Evolutionary conservation across 2,888 invertebrate genomes (phyloP), one percentile per base, ranked within the genome.

Genomic region (Limnephilus marmoratus): DNA sequence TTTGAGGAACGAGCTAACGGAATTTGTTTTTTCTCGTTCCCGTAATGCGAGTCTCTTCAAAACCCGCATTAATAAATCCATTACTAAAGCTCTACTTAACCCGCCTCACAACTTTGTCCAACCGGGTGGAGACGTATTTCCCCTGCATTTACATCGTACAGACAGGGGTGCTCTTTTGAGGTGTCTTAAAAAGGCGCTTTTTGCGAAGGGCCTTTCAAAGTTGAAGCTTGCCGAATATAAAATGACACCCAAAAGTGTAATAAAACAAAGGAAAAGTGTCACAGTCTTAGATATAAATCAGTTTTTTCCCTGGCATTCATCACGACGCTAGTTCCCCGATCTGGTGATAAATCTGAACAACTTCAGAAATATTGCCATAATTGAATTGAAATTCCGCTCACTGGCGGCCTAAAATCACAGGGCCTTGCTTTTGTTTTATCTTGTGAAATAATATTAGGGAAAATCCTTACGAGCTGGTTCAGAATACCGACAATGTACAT

Each of bases 291-390:
- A 88, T 90, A 92, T 92, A 92, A 92, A 92, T 92, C 90, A 91
- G 85, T 41, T 91, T 92, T 92, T 91, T 85, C 68, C 49, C 34
- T 24, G 31, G 29, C 91, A 91, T 91, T 91, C 91, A 90, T 91
- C 91, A 91, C 45, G 15, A 68, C 24, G 29, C 18, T n/a, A 24
- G 24, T 29, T 89, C 29, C 81, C 81, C 13, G 29, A 37, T 45
- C 29, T 45, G 88, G 90, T 86, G 81, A 93, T 92, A 93, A 93
- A 92, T 93, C 92, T 80, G 80, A 41, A 86, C 90, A 93, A 92
- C 92, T 93, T 92, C 90, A 92, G 92, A 93, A 93, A 93, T 93
- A 93, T 92, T 92, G 91, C 91, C 91, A 92, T 93, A 93, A 93
- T 93, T 93, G 93, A 93, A 93, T 92, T 91, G 92, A 93, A 92